Base-by-base conservation (phyloP, 2,888 invertebrate genomes). In the Linnaemya tessellans region DNA sequence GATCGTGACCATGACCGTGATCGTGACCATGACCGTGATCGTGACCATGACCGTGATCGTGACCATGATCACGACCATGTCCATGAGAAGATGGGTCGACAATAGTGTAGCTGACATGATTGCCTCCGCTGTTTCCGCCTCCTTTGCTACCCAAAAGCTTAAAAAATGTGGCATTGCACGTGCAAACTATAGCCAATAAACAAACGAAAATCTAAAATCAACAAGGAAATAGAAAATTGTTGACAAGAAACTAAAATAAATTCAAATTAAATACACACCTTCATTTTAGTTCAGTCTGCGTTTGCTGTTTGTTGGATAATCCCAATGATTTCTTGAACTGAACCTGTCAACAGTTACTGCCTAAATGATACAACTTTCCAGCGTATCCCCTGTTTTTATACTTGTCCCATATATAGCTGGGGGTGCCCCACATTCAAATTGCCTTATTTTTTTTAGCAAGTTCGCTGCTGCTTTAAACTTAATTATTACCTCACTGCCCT, bases 91-190 rank as follows among this genome's bases (percentile, higher is more conserved):
- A 9, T 20, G 18, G 15, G 0, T 18, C 51, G 2, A 4, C 7
- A 46, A 51, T 3, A 70, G 84, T 80, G n/a, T 79, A 84, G 15
- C 58, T 79, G 11, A 56, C 68, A 22, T 58, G 56, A 58, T 22
- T 56, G 20, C 43, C 35, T 43, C 58, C 58, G 5, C 38, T 86
- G 0, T 88, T 46, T n/a, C 80, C 84, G 10, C 84, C 80, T 25
- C 67, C 60, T 4, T 30, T 46, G 15, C 88, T 91, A 8, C 89
- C 88, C 58, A 90, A 79, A 18, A 90, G 84, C 62, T 88, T 89
- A n/a, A 89, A 87, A 9, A 91, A 85, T 35, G 90, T 88, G 62
- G 88, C 90, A 84, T 91, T 89, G 84, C 91, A 89, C 18, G 84
- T 82, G 81, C 88, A 87, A 11, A 89, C 65, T 58, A 84, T 84